Evolutionary conservation across 2,113 vertebrate species (phyloP), one percentile per base, ranked within the genome.

Genomic region (Ploceus nigricollis): DNA sequence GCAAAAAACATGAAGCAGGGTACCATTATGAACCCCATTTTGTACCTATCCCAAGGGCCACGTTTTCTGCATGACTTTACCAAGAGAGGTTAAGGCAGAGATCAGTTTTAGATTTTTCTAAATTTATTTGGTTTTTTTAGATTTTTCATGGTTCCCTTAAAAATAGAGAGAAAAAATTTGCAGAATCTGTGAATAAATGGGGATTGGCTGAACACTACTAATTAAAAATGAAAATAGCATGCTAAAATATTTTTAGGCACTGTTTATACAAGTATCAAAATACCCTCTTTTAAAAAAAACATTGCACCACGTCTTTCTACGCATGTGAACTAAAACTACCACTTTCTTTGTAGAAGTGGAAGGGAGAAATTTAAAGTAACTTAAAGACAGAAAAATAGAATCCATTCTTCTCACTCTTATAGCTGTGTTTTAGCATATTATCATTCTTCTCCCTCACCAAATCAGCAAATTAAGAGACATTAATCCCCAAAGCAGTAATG

Each of bases 231-330:
- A 73, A 93, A 91, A 80, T 39, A 65, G 53, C 21, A 69, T 51
- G 8, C 71, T 72, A 31, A 68, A 40, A 5, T 78, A 42, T 56
- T 86, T 90, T 86, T 54, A 63, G 73, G 6, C 24, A 40, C 10
- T 35, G 8, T 56, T 93, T 48, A 40, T n/a, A 75, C 7, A 76
- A 89, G 71, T 16, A 66, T 42, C 23, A 57, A 58, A 91, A 81
- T 28, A 35, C 1, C 0, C 1, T 69, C 20, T 72, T 76, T 40
- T 15, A 20, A 15, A 77, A 79, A 57, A 78, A 44, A 2, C 10
- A 31, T 19, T 56, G 16, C 27, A 84, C 27, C 82, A 73, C 35
- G 7, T 13, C 3, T 50, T 63, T 58, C 0, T 0, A 60, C 2
- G 3, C 12, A 51, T 20, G 5, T 57, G 54, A 84, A 39, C 14